phyloP scores from a whole-genome alignment of 2,113 vertebrate genomes.

The Indri indri region DNA sequence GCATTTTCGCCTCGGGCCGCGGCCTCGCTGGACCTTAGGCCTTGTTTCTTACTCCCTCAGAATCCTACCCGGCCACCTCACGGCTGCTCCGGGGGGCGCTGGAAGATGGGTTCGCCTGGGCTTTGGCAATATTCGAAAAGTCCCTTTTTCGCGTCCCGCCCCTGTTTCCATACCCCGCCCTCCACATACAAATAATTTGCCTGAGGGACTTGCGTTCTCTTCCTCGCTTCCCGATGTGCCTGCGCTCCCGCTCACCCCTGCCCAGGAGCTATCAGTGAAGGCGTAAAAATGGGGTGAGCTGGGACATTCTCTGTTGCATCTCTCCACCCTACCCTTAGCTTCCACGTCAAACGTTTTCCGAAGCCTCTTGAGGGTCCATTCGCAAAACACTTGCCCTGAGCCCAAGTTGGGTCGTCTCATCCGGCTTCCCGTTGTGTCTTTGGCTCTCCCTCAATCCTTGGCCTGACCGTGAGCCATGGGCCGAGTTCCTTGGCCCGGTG shows the following conservation, averaged over 20 bases:
- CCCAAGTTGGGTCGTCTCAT: neutral
- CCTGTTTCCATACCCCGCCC: neutral
- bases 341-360: neutral
- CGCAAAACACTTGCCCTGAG: neutral
- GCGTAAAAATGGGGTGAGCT: neutral
- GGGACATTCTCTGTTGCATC: neutral
- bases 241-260: neutral
- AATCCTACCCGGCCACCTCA: rapidly evolving
- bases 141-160: rapidly evolving
- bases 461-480: neutral
- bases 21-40: rapidly evolving
- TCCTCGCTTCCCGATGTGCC: neutral
- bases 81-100: too few relatives aligned
- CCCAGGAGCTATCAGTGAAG: neutral
- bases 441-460: neutral
- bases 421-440: neutral
- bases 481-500: neutral
- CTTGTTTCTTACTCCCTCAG: rapidly evolving
- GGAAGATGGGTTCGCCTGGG: neutral
- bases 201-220: neutral
- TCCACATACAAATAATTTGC: neutral
- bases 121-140: neutral
- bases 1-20: rapidly evolving
- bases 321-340: neutral
- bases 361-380: neutral